Percentiles rank a stretch among this genome's conserved stretches.
Evolutionary conservation across 2,113 vertebrate species (phyloP).

Genomic region (Callipepla squamata): DNA sequence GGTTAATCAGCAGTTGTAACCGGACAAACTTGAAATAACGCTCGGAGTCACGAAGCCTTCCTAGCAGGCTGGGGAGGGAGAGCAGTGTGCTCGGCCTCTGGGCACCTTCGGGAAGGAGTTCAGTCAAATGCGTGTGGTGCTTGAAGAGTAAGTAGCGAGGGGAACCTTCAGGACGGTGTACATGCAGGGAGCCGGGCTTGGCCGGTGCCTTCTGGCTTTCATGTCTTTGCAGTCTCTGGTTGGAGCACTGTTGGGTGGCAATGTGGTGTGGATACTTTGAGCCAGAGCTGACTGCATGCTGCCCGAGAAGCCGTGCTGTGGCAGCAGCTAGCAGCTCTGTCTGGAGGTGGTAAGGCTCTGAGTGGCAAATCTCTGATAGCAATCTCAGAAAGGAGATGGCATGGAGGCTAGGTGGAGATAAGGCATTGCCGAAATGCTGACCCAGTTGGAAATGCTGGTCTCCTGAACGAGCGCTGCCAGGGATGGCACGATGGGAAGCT

Average conservation of each 20-base stretch:
- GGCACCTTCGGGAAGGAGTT: neutral
- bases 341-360: neutral
- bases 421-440: neutral
- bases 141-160: neutral
- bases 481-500: neutral
- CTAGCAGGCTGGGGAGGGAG: neutral
- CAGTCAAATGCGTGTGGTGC: neutral
- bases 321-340: neutral
- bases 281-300: neutral
- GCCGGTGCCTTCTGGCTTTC: neutral
- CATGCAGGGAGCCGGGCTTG: neutral
- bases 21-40: slow-evolving; percentile 30
- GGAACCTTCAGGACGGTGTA: neutral
- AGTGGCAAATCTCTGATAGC: neutral
- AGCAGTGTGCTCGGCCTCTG: neutral
- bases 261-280: neutral
- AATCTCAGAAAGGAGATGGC: rapidly evolving
- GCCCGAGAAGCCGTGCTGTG: rapidly evolving
- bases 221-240: neutral
- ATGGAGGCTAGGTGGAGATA: rapidly evolving
- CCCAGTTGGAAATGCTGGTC: rapidly evolving
- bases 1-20: slow-evolving; percentile 39
- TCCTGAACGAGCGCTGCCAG: neutral
- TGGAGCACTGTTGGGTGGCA: neutral
- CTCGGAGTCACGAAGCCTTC: neutral